Evolutionary conservation across 2,113 vertebrate genomes (phyloP), one percentile per base, ranked within the genome.

Genomic region (Nycticryphes semicollaris): DNA sequence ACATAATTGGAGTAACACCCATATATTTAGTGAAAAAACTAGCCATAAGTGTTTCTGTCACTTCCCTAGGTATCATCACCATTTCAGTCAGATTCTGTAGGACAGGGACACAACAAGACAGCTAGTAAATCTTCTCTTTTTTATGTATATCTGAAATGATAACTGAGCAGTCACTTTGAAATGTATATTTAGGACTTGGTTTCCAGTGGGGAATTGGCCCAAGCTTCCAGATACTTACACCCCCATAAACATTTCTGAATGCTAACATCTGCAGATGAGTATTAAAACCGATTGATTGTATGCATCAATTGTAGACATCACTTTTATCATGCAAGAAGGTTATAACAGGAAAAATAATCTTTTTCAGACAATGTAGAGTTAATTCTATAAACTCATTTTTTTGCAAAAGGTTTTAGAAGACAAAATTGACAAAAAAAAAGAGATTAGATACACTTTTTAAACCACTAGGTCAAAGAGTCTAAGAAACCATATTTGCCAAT

Each of bases 11-110:
- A 94, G 68, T 84, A 85, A 39, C 62, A 62, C 15, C 72, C 45
- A 81, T 87, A 79, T 63, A 87, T 94, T 94, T 92, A 89, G 30
- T 16, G 62, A 53, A 93, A 93, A 96, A 92, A 85, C 84, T 68
- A 84, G 28, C 11, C 10, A 3, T 60, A 47, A 76, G 20, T 68
- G 9, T 72, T 96, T 96, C 69, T 91, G 31, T 88, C 41, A 21
- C 12, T 92, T 96, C 31, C 24, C 35, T 35, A 79, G 50, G 24
- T 51, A 73, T 88, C 64, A 87, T 79, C 20, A 80, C 19, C 76
- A n/a, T 24, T 94, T 95, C 73, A 78, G 54, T 35, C 28, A 64
- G 62, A 82, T 87, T 22, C 54, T 91, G 33, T 21, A 60, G 27
- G 59, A 81, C 47, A 80, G 6, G 19, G n/a, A 76, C 31, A 50